Evolutionary conservation across 2,888 invertebrate genomes (phyloP).

Genomic region (Encarsia formosa): DNA sequence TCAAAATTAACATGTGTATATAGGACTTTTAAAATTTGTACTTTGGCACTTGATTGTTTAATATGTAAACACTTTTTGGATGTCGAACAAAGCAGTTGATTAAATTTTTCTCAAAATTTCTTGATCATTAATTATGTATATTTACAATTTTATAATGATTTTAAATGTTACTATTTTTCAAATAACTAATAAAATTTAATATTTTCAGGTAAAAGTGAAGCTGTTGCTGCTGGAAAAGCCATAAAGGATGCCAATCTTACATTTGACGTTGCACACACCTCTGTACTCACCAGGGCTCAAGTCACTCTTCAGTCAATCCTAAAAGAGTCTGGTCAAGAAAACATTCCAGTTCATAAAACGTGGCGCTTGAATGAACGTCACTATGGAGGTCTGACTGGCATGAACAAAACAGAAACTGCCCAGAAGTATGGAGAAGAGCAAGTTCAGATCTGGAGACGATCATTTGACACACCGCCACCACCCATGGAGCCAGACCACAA

Average conservation of each 20-base stretch:
- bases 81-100: no score
- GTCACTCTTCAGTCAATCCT: constrained; percentile 68
- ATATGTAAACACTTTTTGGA: no score
- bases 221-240: constrained; percentile 67
- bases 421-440: constrained; percentile 81
- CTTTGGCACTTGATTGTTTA: no score
- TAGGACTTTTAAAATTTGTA: no score
- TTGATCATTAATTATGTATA: not conserved
- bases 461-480: constrained; percentile 78
- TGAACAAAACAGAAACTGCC: constrained; percentile 81
- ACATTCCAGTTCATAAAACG: constrained; percentile 65
- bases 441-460: constrained; percentile 82
- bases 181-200: not conserved
- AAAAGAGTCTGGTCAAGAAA: constrained; percentile 63
- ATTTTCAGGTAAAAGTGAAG: constrained; percentile 63
- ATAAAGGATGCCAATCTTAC: constrained; percentile 65
- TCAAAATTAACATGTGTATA: no score
- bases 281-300: constrained; percentile 73
- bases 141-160: not conserved
- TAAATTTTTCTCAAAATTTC: not conserved
- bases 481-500: constrained; percentile 72
- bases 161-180: not conserved
- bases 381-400: constrained; percentile 80
- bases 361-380: constrained; percentile 87
- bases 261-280: constrained; percentile 79